Base-by-base conservation (phyloP, 2,888 invertebrate species). In the Agonum fuliginosum region DNA sequence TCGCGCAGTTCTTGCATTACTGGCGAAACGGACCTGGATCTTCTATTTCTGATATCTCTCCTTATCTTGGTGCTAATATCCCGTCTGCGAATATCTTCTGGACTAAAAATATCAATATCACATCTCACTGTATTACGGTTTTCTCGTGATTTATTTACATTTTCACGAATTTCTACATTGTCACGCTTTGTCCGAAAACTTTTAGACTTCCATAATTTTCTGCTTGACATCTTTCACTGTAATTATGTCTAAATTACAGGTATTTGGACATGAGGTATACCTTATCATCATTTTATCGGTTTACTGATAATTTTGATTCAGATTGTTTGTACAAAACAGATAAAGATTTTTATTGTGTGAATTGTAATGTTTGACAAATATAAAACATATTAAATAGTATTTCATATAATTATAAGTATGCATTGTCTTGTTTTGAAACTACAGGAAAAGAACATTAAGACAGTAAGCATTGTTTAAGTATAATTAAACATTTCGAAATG, bases 11-110 rank as follows among this genome's bases (percentile, higher is more conserved):
- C 75, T 1, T 46, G n/a, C 67, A 75, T 75, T 8, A 75, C 51
- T 1, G 75, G 75, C 5, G 51, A 75, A n/a, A 75, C 75, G 20
- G 75, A 75, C 48, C 75, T 65, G 0, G 75, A 75, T 48, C 75
- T 27, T 70, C 70, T 70, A 8, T 70, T 67, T 22, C 17, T 37
- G 12, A 20, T 22, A 19, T 67, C 27, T 34, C 27, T 65, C 34
- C 37, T 67, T 41, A 67, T 67, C 27, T 19, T 12, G 22, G 37
- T 20, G 3, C 8, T 37, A 20, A 12, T 10, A 27, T 22, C 41
- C 22, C 41, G 10, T 67, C 10, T 67, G 20, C 4, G 8, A 41
- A 41, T 41, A 20, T 41, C 67, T 20, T 41, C 67, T 37, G n/a
- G 2, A 41, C n/a, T 3, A 37, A 41, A 19, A 67, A 20, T 67